These are phyloP conservation scores for Bradysia coprophila DNA, from an alignment of 1,140 invertebrate genomes.

Conservation along the genomic window DNA sequence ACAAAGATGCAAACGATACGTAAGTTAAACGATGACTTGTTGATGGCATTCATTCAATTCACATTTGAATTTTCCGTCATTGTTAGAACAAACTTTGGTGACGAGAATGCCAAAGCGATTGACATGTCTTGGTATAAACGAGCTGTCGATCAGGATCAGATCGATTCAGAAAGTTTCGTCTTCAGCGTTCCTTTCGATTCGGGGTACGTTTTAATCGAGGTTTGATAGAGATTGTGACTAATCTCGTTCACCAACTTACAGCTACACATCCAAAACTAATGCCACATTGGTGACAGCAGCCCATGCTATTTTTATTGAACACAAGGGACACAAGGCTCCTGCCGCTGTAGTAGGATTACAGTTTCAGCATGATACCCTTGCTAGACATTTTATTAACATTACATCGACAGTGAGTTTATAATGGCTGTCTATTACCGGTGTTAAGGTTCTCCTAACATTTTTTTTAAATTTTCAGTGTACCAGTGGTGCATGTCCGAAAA, in stretches of 20 bases:
- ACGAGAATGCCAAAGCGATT: constrained; percentile 60
- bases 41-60: too few relatives aligned
- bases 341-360: constrained; percentile 80
- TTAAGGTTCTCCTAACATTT: not conserved
- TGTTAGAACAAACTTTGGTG: too few relatives aligned
- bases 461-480: constrained; percentile 39
- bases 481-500: constrained; percentile 49
- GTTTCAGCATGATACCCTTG: constrained; percentile 60
- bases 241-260: too few relatives aligned
- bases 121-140: constrained; percentile 85
- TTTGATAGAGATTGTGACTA: too few relatives aligned
- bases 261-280: constrained; percentile 29
- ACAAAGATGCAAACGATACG: constrained; percentile 39
- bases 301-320: constrained; percentile 76
- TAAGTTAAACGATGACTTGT: constrained; percentile 27
- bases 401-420: constrained; percentile 50
- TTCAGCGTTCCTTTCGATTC: constrained; percentile 80
- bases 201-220: too few relatives aligned
- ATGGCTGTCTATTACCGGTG: not conserved
- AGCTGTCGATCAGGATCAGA: constrained; percentile 73
- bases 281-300: constrained; percentile 66
- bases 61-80: constrained; percentile 34
- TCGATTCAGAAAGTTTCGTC: constrained; percentile 78
- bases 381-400: constrained; percentile 68
- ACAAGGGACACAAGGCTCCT: constrained; percentile 62